Evolutionary conservation across 2,888 invertebrate genomes (phyloP).

Genomic region (Cremastinae sp.): DNA sequence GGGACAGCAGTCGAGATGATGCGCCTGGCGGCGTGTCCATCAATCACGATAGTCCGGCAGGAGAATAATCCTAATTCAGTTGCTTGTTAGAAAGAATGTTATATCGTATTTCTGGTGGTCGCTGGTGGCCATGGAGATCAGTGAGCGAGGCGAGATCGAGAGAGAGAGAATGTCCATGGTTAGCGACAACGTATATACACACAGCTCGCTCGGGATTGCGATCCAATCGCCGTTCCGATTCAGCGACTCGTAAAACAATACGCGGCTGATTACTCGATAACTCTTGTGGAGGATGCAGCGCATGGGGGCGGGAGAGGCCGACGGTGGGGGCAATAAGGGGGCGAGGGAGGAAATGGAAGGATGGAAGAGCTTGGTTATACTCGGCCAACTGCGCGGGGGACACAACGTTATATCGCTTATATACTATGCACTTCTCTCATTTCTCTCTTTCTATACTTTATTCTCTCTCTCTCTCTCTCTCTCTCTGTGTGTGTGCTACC

Average conservation of each 20-base stretch:
- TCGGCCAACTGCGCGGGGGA: background rate
- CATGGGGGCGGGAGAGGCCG: constrained; percentile 82
- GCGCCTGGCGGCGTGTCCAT: background rate
- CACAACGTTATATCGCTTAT: background rate
- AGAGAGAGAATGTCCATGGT: no score
- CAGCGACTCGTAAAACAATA: constrained; percentile 79
- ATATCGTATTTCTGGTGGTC: constrained; percentile 36
- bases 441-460: constrained; percentile 15
- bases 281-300: constrained; percentile 66
- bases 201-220: constrained; percentile 54
- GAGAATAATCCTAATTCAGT: constrained; percentile 37
- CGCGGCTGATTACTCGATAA: constrained; percentile 79
- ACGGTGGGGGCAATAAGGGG: constrained; percentile 80
- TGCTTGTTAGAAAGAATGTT: constrained; percentile 36
- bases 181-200: constrained; percentile 24
- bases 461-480: constrained; percentile 16
- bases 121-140: constrained; percentile 4
- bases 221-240: constrained; percentile 77
- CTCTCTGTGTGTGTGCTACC: constrained; percentile 26
- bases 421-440: constrained; percentile 17
- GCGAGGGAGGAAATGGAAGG: constrained; percentile 77
- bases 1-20: no score
- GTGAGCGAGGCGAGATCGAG: background rate
- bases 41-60: background rate
- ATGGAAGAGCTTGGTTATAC: constrained; percentile 44